Base-by-base conservation (phyloP, 2,113 vertebrate genomes). In the Cryptotis parvus region DNA sequence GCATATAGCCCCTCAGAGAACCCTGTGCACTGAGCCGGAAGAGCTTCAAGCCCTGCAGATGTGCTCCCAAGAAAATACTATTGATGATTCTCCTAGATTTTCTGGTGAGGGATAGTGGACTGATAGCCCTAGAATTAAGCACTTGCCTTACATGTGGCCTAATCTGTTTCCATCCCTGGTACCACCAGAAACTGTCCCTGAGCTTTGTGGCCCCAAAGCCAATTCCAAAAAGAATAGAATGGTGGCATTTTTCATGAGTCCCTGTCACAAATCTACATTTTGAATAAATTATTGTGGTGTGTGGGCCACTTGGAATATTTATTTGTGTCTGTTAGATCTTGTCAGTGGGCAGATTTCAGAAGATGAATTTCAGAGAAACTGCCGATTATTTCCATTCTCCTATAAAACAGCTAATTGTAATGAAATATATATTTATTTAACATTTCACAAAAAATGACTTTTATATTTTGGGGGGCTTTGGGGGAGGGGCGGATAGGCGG, bases 181-280 rank as follows among this genome's bases (percentile, higher is more conserved):
- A 49, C 45, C 45, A 49, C 45, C 14, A 49, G 45, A 49, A 6
- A 10, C 45, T 49, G 14, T 49, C 45, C 45, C 45, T 49, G 45
- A 49, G 45, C 45, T 2, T 49, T 49, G 45, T 49, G 45, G 9
- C 9, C 9, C 45, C 20, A 65, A 14, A 81, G 26, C 68, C 24
- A n/a, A n/a, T n/a, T n/a, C n/a, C n/a, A n/a, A n/a, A 27, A 27
- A 45, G n/a, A 83, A 68, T 92, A 68, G 82, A 35, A 74, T 63
- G 35, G 58, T 75, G 33, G 12, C 45, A 26, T 83, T 78, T 83
- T 68, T 39, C 43, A 58, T 82, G 15, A 68, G 27, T 77, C 39
- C 52, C 45, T n/a, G n/a, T n/a, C n/a, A 27, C 7, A 84, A 49
- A 80, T 76, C 82, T 77, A 18, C 58, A 41, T 85, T 88, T 78